Conservation (phyloP, 1,140 invertebrate species). For the Trichonephila clavipes region DNA sequence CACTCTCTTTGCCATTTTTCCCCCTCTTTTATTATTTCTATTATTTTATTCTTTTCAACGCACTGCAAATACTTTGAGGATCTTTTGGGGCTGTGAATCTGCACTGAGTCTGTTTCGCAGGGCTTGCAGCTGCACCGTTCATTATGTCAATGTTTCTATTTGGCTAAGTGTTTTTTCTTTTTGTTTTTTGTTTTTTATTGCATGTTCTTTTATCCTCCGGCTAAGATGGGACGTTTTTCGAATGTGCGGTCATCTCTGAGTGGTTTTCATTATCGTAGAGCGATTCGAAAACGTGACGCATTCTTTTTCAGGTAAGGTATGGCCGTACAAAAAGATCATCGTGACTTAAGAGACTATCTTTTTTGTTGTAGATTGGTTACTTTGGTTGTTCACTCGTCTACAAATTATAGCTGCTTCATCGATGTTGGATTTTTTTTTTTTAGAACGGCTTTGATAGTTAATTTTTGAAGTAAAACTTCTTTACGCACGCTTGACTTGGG, state of each 20-base stretch:
- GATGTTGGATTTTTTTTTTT: no score
- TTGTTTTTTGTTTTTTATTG: not conserved
- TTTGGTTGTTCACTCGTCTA: no score
- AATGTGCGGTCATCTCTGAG: not conserved
- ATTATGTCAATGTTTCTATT: constrained; percentile 38
- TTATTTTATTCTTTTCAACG: not conserved
- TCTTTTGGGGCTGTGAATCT: no score
- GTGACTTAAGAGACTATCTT: no score
- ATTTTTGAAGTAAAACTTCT: no score
- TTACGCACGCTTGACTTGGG: no score
- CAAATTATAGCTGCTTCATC: no score
- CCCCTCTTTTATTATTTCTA: not conserved
- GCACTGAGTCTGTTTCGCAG: not conserved
- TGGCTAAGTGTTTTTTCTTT: constrained; percentile 9
- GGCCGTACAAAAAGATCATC: no score
- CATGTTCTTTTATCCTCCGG: not conserved
- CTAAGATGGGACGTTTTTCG: not conserved
- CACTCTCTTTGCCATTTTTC: not conserved
- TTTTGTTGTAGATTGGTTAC: no score
- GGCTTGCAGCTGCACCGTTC: not conserved
- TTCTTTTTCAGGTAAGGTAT: not conserved
- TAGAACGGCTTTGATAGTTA: no score
- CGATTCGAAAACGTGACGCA: constrained; percentile 1
- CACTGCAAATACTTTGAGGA: constrained; percentile 11
- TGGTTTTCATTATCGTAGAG: not conserved